Conservation (phyloP, 2,797 vertebrate genomes). For the Takifugu ocellatus region DNA sequence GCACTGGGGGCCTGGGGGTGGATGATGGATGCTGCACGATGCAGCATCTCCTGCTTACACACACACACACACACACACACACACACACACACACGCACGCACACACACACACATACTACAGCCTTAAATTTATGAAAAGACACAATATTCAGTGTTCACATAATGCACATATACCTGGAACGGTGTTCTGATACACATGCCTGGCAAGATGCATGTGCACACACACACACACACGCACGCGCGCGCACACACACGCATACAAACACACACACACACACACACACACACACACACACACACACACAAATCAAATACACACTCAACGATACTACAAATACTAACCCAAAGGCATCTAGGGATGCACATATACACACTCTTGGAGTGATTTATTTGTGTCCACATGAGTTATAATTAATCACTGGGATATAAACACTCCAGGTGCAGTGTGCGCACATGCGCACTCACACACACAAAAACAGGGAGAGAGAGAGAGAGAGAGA, state of each 20-base stretch:
- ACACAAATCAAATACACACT: slow-evolving; percentile 27
- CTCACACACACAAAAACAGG: slow-evolving; percentile 24
- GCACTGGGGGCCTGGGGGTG: slow-evolving; percentile 54
- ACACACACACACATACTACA: not conserved
- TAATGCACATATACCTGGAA: slow-evolving; percentile 31
- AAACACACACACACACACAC: slow-evolving; percentile 12
- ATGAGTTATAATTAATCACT: slow-evolving; percentile 61
- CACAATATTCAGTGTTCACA: not conserved
- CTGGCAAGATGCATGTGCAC: slow-evolving; percentile 19
- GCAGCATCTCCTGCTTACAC: slow-evolving; percentile 55
- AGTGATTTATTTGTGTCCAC: slow-evolving; percentile 59
- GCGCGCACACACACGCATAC: slow-evolving; percentile 12
- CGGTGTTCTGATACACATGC: slow-evolving; percentile 30
- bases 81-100: not conserved
- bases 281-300: slow-evolving; percentile 11
- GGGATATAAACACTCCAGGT: slow-evolving; percentile 44
- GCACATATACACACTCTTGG: slow-evolving; percentile 17
- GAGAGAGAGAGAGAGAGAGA: slow-evolving; percentile 4
- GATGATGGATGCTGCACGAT: slow-evolving; percentile 72
- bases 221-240: slow-evolving; percentile 13
- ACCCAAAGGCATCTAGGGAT: slow-evolving; percentile 38
- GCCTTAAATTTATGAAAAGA: too few relatives aligned
- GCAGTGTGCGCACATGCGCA: slow-evolving; percentile 34
- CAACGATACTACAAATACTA: slow-evolving; percentile 23
- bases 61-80: slow-evolving; percentile 2